Evolutionary conservation across 2,797 vertebrate species (phyloP).

Genomic region (Oreortyx pictus): DNA sequence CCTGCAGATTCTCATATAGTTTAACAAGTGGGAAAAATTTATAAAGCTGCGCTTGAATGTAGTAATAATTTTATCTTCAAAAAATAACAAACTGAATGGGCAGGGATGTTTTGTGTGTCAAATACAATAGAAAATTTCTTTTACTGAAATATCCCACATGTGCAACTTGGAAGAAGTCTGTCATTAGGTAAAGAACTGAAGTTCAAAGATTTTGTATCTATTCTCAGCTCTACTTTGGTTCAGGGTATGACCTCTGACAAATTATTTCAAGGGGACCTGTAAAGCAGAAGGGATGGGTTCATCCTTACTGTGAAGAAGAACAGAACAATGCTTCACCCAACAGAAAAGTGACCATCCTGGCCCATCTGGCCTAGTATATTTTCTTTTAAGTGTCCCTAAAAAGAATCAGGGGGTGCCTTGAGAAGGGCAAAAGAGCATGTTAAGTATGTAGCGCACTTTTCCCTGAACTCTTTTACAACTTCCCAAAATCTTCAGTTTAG

Average conservation of each 20-base stretch:
- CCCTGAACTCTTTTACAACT: not conserved
- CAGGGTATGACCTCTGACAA: constrained; percentile 10
- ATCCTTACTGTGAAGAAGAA: not conserved
- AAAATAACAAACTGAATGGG: not conserved
- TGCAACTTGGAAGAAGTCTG: not conserved
- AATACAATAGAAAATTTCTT: not conserved
- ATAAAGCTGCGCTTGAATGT: not conserved
- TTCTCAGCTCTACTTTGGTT: constrained; percentile 21
- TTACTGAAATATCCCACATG: too few species aligned
- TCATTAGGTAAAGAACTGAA: not conserved
- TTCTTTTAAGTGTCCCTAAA: not conserved
- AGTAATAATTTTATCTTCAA: not conserved
- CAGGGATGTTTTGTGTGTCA: not conserved
- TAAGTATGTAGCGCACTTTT: not conserved
- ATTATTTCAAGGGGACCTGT: not conserved
- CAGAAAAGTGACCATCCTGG: not conserved
- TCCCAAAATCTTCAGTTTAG: not conserved
- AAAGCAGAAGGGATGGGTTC: not conserved
- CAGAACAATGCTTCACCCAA: not conserved
- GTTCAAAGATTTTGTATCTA: not conserved
- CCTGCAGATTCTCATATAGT: not conserved
- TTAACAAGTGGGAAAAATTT: not conserved
- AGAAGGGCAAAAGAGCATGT: not conserved
- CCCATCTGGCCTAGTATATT: not conserved
- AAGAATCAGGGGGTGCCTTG: not conserved